Evolutionary conservation across 2,113 vertebrate species (phyloP).

Genomic region (Oryctolagus cuniculus): mOryCun1.1 NC_091445.1:24091001-24091500

Average conservation of each 20-base stretch:
- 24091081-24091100: too few relatives aligned
- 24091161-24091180: not conserved
- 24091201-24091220: too few relatives aligned
- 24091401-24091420: not conserved
- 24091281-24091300: too few relatives aligned
- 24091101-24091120: not conserved
- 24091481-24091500: not conserved
- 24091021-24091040: too few relatives aligned
- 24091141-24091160: not conserved
- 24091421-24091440: not conserved
- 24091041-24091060: too few relatives aligned
- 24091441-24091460: not conserved
- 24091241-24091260: not conserved
- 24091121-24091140: not conserved
- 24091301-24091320: not conserved
- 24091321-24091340: not conserved
- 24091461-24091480: not conserved
- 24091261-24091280: not conserved
- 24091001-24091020: not conserved
- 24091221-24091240: not conserved
- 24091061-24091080: too few relatives aligned
- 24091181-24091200: not conserved
- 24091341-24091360: not conserved
- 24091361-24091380: not conserved
- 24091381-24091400: not conserved